Percentiles rank a stretch among this genome's conserved stretches.
phyloP scores from a whole-genome alignment of 2,797 vertebrate genomes.

The Hyperoplus lanceolatus region DNA sequence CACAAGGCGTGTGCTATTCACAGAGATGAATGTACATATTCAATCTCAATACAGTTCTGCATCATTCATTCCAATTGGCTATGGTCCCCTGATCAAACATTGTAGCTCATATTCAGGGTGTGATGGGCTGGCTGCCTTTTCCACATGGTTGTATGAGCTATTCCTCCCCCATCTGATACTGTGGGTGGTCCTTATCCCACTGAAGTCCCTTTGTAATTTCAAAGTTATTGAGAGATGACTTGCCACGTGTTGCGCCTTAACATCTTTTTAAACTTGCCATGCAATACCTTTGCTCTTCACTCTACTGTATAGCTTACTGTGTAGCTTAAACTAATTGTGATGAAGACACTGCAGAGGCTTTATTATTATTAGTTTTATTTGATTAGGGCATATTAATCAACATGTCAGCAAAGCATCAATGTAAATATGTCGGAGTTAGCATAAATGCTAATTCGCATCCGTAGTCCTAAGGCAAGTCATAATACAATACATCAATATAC shows the following conservation, averaged over 20 bases:
- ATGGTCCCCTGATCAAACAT: conserved; percentile 72
- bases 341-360: neutral
- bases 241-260: conserved; percentile 7
- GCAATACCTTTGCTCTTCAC: neutral
- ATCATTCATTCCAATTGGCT: conserved; percentile 59
- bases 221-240: conserved; percentile 48
- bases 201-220: conserved; percentile 58
- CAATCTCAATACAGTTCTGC: conserved; percentile 54
- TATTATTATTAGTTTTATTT: neutral
- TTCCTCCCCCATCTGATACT: conserved; percentile 58
- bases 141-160: conserved; percentile 68
- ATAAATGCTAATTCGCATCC: no score
- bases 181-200: conserved; percentile 79
- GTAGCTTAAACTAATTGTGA: neutral
- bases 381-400: no score
- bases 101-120: conserved; percentile 55
- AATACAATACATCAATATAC: no score
- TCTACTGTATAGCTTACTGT: no score
- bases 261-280: conserved; percentile 5
- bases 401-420: no score
- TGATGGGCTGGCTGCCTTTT: conserved; percentile 63
- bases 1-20: conserved; percentile 57
- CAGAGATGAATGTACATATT: conserved; percentile 53
- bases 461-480: no score
- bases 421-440: no score